Conservation (phyloP, 2,113 vertebrate genomes). For the Siphamia tubifer region DNA sequence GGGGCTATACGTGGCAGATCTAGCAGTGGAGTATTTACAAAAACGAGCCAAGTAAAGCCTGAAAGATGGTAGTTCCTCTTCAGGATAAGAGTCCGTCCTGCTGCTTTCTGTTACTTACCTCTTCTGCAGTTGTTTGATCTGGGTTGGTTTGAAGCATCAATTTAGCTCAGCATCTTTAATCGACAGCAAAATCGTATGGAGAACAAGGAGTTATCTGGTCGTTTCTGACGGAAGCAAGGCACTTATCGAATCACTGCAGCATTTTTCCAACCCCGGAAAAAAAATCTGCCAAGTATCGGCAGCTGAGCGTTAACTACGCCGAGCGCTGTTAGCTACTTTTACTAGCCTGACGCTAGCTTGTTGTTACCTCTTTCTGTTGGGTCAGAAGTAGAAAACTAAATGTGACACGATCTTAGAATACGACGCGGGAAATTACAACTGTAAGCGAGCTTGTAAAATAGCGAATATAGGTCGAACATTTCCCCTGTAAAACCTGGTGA, state of each 20-base stretch:
- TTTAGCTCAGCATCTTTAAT: constrained; percentile 48
- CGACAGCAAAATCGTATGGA: neutral
- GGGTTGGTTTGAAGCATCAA: constrained; percentile 34
- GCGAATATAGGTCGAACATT: neutral
- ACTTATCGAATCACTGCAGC: neutral
- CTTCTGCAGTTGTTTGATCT: constrained; percentile 53
- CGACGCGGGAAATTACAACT: neutral
- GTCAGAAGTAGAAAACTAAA: neutral
- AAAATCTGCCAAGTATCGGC: constrained; percentile 9
- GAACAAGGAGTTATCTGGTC: neutral
- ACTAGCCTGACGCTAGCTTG: constrained; percentile 2
- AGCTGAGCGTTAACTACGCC: constrained; percentile 11
- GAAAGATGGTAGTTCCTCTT: neutral
- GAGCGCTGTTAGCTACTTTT: constrained; percentile 21
- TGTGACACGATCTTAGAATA: neutral
- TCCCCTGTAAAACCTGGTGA: neutral
- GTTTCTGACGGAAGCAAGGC: neutral
- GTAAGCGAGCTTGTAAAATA: neutral
- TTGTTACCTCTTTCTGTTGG: neutral
- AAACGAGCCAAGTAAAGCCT: neutral
- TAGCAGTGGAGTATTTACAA: neutral
- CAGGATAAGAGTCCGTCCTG: neutral
- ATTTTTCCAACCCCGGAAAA: neutral
- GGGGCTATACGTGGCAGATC: neutral
- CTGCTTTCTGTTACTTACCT: constrained; percentile 57